These are phyloP conservation scores for Parauchenoglanis punctatus DNA, from an alignment of 2,797 vertebrate genomes.

Conservation along the genomic window DNA sequence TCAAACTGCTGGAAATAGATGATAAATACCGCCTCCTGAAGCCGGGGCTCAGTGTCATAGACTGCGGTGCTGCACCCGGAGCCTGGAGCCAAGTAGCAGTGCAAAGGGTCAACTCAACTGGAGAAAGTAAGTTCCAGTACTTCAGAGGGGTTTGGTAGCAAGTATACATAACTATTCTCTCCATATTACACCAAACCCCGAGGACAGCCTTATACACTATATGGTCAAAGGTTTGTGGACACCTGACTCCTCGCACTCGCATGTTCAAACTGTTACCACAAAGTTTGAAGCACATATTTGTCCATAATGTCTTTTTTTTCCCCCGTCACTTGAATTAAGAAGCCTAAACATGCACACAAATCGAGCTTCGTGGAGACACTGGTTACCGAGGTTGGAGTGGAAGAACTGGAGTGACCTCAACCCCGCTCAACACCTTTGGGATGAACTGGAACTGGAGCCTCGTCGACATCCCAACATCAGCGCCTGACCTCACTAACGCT, in stretches of 20 bases:
- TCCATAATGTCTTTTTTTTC: no score
- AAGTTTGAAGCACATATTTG: background rate
- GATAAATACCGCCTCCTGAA: conserved; percentile 77
- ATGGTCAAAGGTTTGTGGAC: background rate
- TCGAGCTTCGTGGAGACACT: no score
- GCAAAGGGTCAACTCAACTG: conserved; percentile 84
- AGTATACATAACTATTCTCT: background rate
- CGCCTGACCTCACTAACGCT: background rate
- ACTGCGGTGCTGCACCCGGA: conserved; percentile 92
- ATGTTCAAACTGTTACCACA: background rate
- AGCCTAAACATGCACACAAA: background rate
- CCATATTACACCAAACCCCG: background rate
- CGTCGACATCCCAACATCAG: background rate
- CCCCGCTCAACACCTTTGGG: background rate
- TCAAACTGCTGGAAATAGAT: conserved; percentile 91
- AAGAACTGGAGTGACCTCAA: background rate
- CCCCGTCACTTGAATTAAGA: background rate
- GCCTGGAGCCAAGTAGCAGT: conserved; percentile 95
- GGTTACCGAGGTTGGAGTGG: no score
- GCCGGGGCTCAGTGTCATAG: conserved; percentile 85
- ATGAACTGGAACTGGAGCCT: background rate
- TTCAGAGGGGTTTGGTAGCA: background rate
- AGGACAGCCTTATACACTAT: background rate
- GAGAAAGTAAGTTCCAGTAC: conserved; percentile 75
- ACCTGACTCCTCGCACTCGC: background rate